These are phyloP conservation scores for Trachymyrmex septentrionalis DNA, from an alignment of 1,140 invertebrate species.

Conservation along the genomic window DNA sequence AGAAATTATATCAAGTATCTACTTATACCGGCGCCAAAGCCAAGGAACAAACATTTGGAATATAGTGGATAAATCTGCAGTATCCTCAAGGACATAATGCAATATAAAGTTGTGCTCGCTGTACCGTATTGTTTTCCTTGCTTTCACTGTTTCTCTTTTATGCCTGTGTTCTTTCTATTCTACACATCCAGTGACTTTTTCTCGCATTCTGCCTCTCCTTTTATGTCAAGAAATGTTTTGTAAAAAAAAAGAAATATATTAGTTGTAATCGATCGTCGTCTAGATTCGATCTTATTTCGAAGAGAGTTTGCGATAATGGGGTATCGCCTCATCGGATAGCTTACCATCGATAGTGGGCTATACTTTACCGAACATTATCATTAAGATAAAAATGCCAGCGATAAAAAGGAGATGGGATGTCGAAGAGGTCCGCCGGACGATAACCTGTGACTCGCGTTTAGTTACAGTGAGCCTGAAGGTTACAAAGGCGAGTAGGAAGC, in stretches of 20 bases:
- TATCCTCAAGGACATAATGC: conserved; percentile 20
- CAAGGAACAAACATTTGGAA: conserved; percentile 16
- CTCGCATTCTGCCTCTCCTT: background rate
- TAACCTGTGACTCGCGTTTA: conserved; percentile 60
- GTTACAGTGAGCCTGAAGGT: conserved; percentile 14
- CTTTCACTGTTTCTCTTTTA: conserved; percentile 16
- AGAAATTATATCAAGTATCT: conserved; percentile 41
- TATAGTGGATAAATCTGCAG: conserved; percentile 29
- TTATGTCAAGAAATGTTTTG: conserved; percentile 18
- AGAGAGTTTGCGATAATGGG: conserved; percentile 24
- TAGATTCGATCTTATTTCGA: conserved; percentile 6
- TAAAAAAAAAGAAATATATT: conserved; percentile 34
- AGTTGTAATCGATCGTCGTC: background rate
- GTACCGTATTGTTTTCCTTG: conserved; percentile 26
- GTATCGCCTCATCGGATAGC: background rate
- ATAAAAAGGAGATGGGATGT: conserved; percentile 15
- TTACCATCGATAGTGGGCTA: conserved; percentile 22
- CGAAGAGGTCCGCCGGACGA: background rate
- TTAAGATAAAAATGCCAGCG: conserved; percentile 53
- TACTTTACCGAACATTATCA: conserved; percentile 44
- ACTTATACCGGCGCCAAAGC: conserved; percentile 10
- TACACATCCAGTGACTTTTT: conserved; percentile 11
- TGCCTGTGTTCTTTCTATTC: background rate
- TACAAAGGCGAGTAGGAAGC: background rate
- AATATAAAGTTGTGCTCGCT: conserved; percentile 25